Evolutionary conservation across 2,888 invertebrate species (phyloP), one percentile per base, ranked within the genome.

Genomic region (Eupithecia centaureata): DNA sequence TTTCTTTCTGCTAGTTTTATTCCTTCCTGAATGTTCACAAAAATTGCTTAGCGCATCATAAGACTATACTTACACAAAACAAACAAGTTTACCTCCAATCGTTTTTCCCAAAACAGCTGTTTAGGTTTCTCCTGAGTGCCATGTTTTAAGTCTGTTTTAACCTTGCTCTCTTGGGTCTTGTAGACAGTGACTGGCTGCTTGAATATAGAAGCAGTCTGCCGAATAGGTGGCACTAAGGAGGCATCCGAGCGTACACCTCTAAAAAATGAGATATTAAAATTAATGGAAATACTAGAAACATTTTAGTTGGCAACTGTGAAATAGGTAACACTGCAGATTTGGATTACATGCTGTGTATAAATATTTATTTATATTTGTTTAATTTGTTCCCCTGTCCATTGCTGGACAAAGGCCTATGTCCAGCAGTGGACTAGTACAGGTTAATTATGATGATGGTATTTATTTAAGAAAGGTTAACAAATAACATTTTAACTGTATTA

Each of bases 141-240:
- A 89, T 98, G 97, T 89, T 99, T 99, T 76, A 97, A 94, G 81
- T 99, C 98, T 7, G 95, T 94, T 88, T 98, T 97, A 15, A 98
- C 97, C 92, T 97, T 96, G 80, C 97, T 97, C 83, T 98, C 97
- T 86, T 97, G 98, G 32, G 97, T 98, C 86, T 97, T 97, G 80
- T 98, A 96, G 5, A 99, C 97, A 0, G 99, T 99, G 0, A 99
- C 99, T 0, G 99, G 99, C 86, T 99, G 99, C 85, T 99, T 99
- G 88, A 99, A 99, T 82, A 99, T 99, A 2, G 99, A 99, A 0
- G 99, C 98, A 0, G 99, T 99, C 92, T 99, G 99, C 56, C 99
- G 95, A 71, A 99, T 99, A 1, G 99, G 99, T 59, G 99, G 97
- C 63, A 98, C 97, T 73, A 99, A 88, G 13, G 98, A 97, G 12